Percentiles rank a stretch among this genome's conserved stretches.
Conservation (phyloP, 2,888 invertebrate genomes). For the Dexiosoma caninum region DNA sequence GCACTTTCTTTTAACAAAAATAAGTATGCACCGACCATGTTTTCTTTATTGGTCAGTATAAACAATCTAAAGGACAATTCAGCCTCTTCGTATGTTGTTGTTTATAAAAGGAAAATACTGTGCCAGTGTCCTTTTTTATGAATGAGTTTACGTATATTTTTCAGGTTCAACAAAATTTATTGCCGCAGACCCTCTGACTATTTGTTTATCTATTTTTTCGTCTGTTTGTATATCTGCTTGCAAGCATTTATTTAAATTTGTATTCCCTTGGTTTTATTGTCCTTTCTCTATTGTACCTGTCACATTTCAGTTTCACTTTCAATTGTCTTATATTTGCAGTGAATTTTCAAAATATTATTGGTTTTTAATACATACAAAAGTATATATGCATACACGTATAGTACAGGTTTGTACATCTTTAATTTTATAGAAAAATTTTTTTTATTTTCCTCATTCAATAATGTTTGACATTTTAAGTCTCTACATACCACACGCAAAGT, state of each 20-base stretch:
- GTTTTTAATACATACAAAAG: background rate
- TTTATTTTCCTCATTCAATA: constrained; percentile 24
- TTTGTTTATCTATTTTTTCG: background rate
- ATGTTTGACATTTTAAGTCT: constrained; percentile 31
- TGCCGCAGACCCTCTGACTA: background rate
- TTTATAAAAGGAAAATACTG: background rate
- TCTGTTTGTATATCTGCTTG: background rate
- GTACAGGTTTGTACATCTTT: background rate
- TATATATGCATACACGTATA: background rate
- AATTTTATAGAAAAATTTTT: background rate
- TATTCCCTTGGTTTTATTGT: background rate
- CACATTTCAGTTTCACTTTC: background rate
- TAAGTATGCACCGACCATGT: no score
- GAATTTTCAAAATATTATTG: background rate
- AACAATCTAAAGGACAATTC: no score
- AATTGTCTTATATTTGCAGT: background rate
- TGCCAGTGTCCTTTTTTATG: constrained; percentile 21
- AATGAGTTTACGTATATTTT: constrained; percentile 15
- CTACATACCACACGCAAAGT: constrained; percentile 41
- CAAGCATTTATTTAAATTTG: background rate
- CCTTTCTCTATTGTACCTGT: constrained; percentile 18
- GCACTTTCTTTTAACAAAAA: no score
- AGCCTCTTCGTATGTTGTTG: no score
- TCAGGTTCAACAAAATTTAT: no score
- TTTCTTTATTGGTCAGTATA: no score